Evolutionary conservation across 2,113 vertebrate species (phyloP).

Genomic region (Anarrhichthys ocellatus): DNA sequence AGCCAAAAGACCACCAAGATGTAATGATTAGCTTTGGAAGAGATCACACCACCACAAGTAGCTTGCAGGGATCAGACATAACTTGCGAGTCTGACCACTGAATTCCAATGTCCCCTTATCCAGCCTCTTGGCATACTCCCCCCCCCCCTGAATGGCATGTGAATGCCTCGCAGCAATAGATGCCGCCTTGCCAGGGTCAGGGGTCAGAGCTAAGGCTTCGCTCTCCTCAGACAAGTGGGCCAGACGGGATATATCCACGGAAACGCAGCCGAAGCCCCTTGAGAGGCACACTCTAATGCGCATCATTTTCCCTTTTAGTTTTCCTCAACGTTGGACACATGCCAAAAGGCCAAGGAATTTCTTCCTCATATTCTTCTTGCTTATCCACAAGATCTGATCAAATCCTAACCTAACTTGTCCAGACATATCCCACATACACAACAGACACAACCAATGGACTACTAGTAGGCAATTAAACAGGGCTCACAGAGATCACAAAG

Average conservation of each 20-base stretch:
- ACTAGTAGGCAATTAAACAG: conserved; percentile 21
- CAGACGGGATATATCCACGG: conserved; percentile 79
- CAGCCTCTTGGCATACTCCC: conserved; percentile 65
- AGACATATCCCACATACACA: conserved; percentile 38
- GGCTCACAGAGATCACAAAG: conserved; percentile 13
- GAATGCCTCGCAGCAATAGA: conserved; percentile 80
- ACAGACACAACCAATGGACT: conserved; percentile 5
- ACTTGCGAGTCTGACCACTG: conserved; percentile 77
- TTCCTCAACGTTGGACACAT: conserved; percentile 56
- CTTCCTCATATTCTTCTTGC: conserved; percentile 73
- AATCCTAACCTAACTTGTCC: conserved; percentile 50
- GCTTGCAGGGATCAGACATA: conserved; percentile 76
- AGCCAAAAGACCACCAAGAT: conserved; percentile 72
- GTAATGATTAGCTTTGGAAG: conserved; percentile 71
- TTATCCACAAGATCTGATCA: conserved; percentile 64
- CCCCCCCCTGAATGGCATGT: conserved; percentile 67
- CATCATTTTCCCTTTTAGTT: conserved; percentile 61
- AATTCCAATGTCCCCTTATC: conserved; percentile 77
- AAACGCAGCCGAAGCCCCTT: conserved; percentile 75
- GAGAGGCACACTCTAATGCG: conserved; percentile 59
- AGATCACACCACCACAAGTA: conserved; percentile 75
- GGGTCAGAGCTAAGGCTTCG: conserved; percentile 78
- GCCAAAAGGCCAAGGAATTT: conserved; percentile 61
- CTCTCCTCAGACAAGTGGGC: conserved; percentile 75
- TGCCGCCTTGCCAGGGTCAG: conserved; percentile 71